Conservation (phyloP, 2,888 invertebrate species). For the Linnaemya vulpina region DNA sequence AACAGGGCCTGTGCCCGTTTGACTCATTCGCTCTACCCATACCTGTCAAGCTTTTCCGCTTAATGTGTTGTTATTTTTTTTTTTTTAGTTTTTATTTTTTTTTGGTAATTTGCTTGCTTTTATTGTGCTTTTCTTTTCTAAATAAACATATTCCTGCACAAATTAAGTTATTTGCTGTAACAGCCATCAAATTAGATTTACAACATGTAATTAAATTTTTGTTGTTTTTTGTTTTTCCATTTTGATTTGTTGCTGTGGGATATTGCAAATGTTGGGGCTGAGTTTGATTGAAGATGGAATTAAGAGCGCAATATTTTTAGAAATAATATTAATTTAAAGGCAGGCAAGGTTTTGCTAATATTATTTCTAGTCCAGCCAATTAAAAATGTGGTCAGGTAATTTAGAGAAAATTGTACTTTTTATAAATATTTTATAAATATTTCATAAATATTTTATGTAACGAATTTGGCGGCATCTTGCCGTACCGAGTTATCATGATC, state of each 20-base stretch:
- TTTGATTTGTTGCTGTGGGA: slow-evolving; percentile 8
- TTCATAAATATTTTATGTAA: no score
- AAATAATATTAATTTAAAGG: no score
- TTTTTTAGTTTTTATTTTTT: neutral
- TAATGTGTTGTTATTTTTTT: no score
- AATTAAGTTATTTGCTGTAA: slow-evolving; percentile 66
- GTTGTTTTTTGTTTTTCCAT: neutral
- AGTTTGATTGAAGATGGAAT: slow-evolving; percentile 21
- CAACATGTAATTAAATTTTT: slow-evolving; percentile 60
- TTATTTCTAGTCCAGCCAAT: no score
- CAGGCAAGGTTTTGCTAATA: no score
- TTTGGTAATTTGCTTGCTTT: slow-evolving; percentile 52
- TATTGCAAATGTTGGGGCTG: slow-evolving; percentile 5
- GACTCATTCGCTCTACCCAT: neutral
- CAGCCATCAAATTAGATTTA: slow-evolving; percentile 65
- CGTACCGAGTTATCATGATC: no score
- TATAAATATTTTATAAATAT: no score
- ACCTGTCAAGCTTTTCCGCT: slow-evolving; percentile 36
- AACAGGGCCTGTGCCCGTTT: slow-evolving; percentile 15
- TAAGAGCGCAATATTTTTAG: slow-evolving; percentile 2
- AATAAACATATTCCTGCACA: slow-evolving; percentile 49
- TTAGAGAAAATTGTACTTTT: no score
- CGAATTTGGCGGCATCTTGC: no score
- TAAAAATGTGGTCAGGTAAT: no score
- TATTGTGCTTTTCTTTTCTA: slow-evolving; percentile 9